A percentile compares a stretch with the other conserved stretches of the same genome.
Conservation (phyloP, 92 coral and sea anemone genomes). For the Zoanthus solanderi region DNA sequence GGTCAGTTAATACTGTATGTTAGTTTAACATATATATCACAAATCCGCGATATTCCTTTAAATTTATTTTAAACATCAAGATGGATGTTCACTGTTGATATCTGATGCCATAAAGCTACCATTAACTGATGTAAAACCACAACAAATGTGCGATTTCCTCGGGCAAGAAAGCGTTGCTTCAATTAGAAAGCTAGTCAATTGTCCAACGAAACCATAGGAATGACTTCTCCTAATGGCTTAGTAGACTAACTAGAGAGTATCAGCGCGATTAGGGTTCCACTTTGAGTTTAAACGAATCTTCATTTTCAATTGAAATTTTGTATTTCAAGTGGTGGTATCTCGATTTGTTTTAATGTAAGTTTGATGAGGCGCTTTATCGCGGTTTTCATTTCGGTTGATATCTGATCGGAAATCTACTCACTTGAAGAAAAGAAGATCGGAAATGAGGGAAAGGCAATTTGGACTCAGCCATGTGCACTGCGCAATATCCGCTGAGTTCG, state of each 20-base stretch:
- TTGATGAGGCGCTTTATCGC: conserved; percentile 28
- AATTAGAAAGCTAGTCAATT: conserved; percentile 27
- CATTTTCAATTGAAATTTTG: background rate
- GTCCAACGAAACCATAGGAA: conserved; percentile 18
- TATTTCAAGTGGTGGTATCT: conserved; percentile 14
- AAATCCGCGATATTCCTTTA: too few relatives aligned
- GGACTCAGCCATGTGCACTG: background rate
- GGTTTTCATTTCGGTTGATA: conserved; percentile 21
- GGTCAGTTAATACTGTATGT: too few relatives aligned
- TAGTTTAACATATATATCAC: too few relatives aligned
- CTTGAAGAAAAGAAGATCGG: conserved; percentile 47
- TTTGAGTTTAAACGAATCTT: background rate
- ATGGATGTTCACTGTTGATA: background rate
- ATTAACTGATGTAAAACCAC: background rate
- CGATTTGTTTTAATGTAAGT: conserved; percentile 31
- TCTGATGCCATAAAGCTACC: background rate
- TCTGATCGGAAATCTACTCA: conserved; percentile 39
- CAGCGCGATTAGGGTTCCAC: background rate
- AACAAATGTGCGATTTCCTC: background rate
- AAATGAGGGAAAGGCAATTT: conserved; percentile 47
- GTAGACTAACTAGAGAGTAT: background rate
- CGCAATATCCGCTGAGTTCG: conserved; percentile 31
- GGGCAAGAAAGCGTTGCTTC: background rate
- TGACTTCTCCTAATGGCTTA: conserved; percentile 4
- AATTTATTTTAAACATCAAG: background rate